phyloP scores from a whole-genome alignment of 2,113 vertebrate genomes.

The Pollimyrus isidori region DNA sequence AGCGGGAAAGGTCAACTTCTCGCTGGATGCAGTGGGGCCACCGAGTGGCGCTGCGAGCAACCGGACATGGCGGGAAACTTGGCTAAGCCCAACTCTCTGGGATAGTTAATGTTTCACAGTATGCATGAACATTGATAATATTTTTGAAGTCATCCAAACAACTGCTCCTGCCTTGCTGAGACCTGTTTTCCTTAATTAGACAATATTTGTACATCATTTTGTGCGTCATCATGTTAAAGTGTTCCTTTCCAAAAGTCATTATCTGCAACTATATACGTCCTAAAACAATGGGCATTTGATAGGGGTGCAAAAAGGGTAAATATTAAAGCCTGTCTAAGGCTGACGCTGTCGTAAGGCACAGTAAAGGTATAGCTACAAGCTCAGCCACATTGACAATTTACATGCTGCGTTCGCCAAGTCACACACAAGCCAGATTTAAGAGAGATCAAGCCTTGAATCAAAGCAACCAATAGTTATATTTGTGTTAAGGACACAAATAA shows the following conservation, averaged over 20 bases:
- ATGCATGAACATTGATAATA: background rate
- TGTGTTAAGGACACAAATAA: background rate
- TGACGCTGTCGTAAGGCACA: background rate
- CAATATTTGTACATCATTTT: background rate
- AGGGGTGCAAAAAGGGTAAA: too few species aligned
- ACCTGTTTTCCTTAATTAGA: background rate
- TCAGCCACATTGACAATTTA: background rate
- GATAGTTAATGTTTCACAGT: background rate
- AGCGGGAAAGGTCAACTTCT: conserved; percentile 39
- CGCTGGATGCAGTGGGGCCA: conserved; percentile 45
- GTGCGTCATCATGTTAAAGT: background rate
- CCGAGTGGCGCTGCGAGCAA: background rate
- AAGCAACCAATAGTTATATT: background rate
- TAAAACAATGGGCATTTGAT: background rate
- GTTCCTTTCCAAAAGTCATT: too few species aligned
- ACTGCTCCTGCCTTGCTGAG: background rate
- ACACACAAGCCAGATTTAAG: background rate
- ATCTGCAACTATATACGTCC: background rate
- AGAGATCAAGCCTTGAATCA: background rate
- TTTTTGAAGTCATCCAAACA: background rate
- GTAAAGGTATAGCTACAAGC: background rate
- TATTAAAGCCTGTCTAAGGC: background rate
- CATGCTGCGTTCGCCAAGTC: background rate
- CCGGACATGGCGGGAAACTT: background rate
- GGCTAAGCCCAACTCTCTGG: background rate